These are phyloP conservation scores for Pogonocherus hispidulus DNA, from an alignment of 2,888 invertebrate genomes.

Conservation along the genomic window DNA sequence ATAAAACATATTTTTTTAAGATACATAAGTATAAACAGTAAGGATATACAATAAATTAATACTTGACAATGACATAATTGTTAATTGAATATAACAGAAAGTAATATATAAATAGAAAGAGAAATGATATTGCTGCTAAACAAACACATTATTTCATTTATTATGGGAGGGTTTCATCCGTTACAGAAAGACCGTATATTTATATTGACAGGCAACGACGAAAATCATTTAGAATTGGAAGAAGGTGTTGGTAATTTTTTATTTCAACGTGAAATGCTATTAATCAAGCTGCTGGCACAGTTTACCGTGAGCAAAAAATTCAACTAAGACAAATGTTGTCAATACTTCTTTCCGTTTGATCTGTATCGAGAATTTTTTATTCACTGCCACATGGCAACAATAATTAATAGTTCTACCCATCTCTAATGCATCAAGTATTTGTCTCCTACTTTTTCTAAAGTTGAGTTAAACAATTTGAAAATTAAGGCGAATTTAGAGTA, in stretches of 20 bases:
- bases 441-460: no score
- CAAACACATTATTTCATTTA: neutral
- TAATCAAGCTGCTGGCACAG: neutral
- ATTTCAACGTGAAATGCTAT: conserved; percentile 1
- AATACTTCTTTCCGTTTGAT: neutral
- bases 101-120: neutral
- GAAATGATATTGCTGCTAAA: neutral
- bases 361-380: neutral
- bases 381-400: neutral
- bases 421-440: neutral
- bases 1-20: no score
- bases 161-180: neutral
- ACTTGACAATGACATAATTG: no score
- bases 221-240: conserved; percentile 4
- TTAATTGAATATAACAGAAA: no score
- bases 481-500: no score
- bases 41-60: no score
- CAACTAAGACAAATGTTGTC: conserved; percentile 4
- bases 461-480: no score
- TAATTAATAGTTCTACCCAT: neutral
- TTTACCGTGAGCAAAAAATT: neutral
- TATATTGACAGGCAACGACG: neutral
- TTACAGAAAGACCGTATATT: neutral
- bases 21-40: no score
- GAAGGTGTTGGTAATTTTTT: conserved; percentile 1